These are phyloP conservation scores for Pseudorhiza aurosa DNA, from an alignment of 30 jellyfish, hydroid and myxozoan genomes.

Conservation along the genomic window DNA sequence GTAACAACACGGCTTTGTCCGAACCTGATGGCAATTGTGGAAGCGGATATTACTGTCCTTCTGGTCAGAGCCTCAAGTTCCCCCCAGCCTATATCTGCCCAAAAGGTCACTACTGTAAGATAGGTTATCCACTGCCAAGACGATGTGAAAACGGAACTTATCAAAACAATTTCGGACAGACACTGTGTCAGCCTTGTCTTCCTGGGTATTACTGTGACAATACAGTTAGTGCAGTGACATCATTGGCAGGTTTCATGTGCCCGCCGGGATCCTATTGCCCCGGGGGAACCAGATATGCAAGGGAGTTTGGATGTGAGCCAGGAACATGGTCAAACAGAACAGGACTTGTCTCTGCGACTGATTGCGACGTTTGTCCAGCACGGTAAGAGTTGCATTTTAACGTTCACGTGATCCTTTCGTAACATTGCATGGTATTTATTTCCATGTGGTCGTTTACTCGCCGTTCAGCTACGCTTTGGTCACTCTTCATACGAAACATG, in stretches of 20 bases:
- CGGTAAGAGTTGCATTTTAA: constrained; percentile 40
- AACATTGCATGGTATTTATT: too few relatives aligned
- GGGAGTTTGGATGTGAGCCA: constrained; percentile 83
- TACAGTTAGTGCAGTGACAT: constrained; percentile 74
- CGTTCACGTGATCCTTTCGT: too few relatives aligned
- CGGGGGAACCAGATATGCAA: constrained; percentile 73
- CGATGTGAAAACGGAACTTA: constrained; percentile 93
- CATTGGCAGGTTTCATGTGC: constrained; percentile 78
- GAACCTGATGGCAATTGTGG: constrained; percentile 71
- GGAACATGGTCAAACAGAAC: constrained; percentile 94
- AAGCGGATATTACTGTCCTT: constrained; percentile 87
- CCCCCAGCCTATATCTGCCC: constrained; percentile 84
- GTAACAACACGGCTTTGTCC: constrained; percentile 82
- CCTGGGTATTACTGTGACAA: constrained; percentile 93
- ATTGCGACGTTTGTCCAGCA: constrained; percentile 94
- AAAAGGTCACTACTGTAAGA: constrained; percentile 85
- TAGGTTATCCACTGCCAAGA: constrained; percentile 78
- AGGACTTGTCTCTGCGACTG: constrained; percentile 60
- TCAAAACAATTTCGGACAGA: constrained; percentile 78
- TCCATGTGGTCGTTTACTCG: too few relatives aligned
- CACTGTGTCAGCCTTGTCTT: constrained; percentile 67
- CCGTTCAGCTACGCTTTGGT: too few relatives aligned
- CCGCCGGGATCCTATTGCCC: constrained; percentile 94
- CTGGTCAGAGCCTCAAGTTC: constrained; percentile 68
- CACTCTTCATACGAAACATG: too few relatives aligned